phyloP scores from a whole-genome alignment of 2,797 vertebrate genomes.

The Decapterus maruadsi region DNA sequence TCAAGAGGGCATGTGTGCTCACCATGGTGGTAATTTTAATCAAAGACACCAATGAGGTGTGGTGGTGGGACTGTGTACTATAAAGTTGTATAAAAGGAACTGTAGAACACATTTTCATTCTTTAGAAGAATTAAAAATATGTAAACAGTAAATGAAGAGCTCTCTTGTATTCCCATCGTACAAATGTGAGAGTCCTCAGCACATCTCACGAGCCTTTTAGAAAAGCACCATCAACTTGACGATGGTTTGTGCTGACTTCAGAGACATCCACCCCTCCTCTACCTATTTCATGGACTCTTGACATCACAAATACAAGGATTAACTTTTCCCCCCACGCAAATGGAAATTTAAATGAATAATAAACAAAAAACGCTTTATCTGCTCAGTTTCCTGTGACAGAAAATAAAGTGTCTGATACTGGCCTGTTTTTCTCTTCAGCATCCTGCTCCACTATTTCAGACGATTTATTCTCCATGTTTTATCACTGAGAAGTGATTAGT shows the following conservation, averaged over 20 bases:
- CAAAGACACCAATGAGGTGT: not conserved
- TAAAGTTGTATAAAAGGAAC: constrained; percentile 15
- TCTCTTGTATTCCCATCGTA: constrained; percentile 38
- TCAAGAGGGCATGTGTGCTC: constrained; percentile 46
- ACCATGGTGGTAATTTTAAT: constrained; percentile 61
- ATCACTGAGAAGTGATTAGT: constrained; percentile 29
- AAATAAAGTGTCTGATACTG: constrained; percentile 48
- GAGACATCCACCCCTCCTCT: constrained; percentile 27
- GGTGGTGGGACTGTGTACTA: no score
- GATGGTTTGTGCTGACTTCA: constrained; percentile 50
- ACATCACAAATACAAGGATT: constrained; percentile 74
- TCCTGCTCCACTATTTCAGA: constrained; percentile 30
- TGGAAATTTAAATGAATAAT: constrained; percentile 51
- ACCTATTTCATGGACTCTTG: constrained; percentile 74
- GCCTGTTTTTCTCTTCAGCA: constrained; percentile 15
- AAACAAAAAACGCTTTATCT: constrained; percentile 44
- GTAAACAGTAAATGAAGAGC: constrained; percentile 51
- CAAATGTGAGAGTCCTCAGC: constrained; percentile 49
- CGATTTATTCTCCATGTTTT: constrained; percentile 38
- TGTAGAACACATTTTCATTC: no score
- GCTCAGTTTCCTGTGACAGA: constrained; percentile 40
- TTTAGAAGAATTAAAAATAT: no score
- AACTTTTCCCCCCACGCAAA: constrained; percentile 30
- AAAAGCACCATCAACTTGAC: constrained; percentile 31
- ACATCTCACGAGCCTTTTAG: constrained; percentile 50